Evolutionary conservation across 35 echinoderm and acorn worm species (phyloP), one percentile per base, ranked within the genome.

Genomic region (Apostichopus japonicus): DNA sequence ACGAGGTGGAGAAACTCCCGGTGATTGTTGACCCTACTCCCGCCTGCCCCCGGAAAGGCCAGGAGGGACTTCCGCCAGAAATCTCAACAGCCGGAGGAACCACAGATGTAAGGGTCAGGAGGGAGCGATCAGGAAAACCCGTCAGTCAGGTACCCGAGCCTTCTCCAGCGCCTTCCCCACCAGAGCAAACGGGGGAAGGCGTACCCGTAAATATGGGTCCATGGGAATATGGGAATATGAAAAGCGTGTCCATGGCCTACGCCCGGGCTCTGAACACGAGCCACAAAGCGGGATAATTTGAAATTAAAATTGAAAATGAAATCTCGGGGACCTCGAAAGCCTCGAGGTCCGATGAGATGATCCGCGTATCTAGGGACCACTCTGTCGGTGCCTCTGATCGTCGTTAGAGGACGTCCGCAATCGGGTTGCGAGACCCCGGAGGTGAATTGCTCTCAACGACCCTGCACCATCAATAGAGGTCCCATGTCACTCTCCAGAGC

Each of bases 101-200:
- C 86, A 88, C 1, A 23, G 11, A 6, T 91, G 70, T 10, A 4
- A 33, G 24, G n/a, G 73, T 0, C 10, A 24, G 54, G 15, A 78
- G 17, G 23, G 77, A 53, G 77, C 77, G 10, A 91, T 58, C 53
- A 92, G 54, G 33, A 92, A 17, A 13, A 80, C 55, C 23, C 33
- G 6, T 16, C 75, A 78, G 24, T 6, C 4, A 16, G 24, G 15
- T 11, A 11, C 23, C 10, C 17, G 75, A 15, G 17, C 75, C 8
- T 80, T 77, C 27, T 77, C 4, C 4, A 33, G 27, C 27, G 27
- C 27, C 27, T 33, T 33, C 27, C 27, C 27, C 27, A 33, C n/a
- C n/a, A n/a, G n/a, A n/a, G n/a, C n/a, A n/a, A n/a, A n/a, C n/a
- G 90, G 90, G 90, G 90, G 14, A 81, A 92, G 16, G 77, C 90